A percentile compares a stretch with the other conserved stretches of the same genome.
These are phyloP conservation scores for Urosaurus nigricauda DNA, from an alignment of 2,797 vertebrate species.

Conservation along the genomic window DNA sequence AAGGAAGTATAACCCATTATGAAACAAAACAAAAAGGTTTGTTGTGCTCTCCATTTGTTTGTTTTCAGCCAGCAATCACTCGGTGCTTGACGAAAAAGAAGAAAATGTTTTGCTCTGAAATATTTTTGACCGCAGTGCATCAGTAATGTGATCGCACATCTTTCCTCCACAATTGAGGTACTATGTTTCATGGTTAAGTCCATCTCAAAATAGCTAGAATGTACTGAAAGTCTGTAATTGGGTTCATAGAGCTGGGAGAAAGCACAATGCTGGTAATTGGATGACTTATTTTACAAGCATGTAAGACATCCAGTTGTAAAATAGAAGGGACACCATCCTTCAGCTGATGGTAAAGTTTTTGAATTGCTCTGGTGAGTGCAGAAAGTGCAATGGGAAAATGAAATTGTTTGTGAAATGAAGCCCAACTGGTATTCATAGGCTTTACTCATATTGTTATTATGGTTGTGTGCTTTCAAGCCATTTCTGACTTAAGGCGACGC, in stretches of 20 bases:
- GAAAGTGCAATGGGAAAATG: neutral
- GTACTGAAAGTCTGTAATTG: conserved; percentile 32
- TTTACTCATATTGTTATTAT: too few relatives aligned
- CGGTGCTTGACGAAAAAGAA: conserved; percentile 11
- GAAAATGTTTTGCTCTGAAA: conserved; percentile 27
- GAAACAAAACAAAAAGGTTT: conserved; percentile 15
- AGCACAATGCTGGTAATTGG: neutral
- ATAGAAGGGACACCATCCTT: neutral
- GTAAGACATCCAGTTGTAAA: neutral
- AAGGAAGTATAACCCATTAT: conserved; percentile 44
- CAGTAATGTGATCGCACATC: conserved; percentile 35
- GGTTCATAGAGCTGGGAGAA: conserved; percentile 38
- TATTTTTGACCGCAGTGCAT: conserved; percentile 32
- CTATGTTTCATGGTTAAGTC: conserved; percentile 48
- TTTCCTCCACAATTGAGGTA: conserved; percentile 19
- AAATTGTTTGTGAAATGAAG: neutral
- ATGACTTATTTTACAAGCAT: conserved; percentile 38
- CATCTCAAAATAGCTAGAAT: conserved; percentile 36
- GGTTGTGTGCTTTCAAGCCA: too few relatives aligned
- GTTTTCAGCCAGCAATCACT: conserved; percentile 30
- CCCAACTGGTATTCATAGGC: neutral
- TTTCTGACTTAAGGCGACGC: too few relatives aligned
- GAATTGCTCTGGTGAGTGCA: neutral
- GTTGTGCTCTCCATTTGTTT: conserved; percentile 18
- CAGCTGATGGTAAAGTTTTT: neutral